Evolutionary conservation across 2,888 invertebrate genomes (phyloP), one percentile per base, ranked within the genome.

Genomic region (Clistopyga incitator): DNA sequence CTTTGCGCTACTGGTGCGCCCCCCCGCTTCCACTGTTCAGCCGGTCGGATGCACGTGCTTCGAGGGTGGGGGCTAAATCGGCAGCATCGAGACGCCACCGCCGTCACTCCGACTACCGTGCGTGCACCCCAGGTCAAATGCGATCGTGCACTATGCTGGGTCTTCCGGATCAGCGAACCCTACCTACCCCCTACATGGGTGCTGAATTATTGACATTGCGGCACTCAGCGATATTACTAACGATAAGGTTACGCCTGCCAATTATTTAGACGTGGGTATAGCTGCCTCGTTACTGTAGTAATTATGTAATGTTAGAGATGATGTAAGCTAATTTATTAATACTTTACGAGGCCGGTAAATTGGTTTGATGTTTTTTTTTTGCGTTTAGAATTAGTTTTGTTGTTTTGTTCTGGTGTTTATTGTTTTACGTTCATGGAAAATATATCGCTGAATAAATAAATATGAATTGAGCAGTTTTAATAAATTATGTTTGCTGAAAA

Each of bases 151-250:
- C 56, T 45, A n/a, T 29, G n/a, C 6, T 15, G 59, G 59, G 59
- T 72, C 72, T 72, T 72, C 72, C 72, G 72, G n/a, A 59, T 59
- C 56, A 59, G 59, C 25, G 23, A 23, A 13, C 10, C 29, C 15
- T 29, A 38, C 34, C 42, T n/a, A 54, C 54, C 38, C 54, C 25
- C 25, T 25, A 11, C 59, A n/a, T 52, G 1, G 18, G 29, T 34
- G 52, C 20, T 54, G 70, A 38, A 38, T 70, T 70, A 70, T 54
- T 20, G 20, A n/a, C 20, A 23, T 52, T 52, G 52, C 52, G 11
- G 54, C 54, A 20, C 20, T 23, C 11, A 54, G 6, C 52, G 11
- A 13, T 11, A 13, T 56, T 25, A 56, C 15, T 25, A 29, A 15
- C 13, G 25, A 13, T 15, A 15, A 25, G 25, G 56, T 13, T 38